Conservation (phyloP, 2,113 vertebrate species). For the Xenopus laevis region DNA sequence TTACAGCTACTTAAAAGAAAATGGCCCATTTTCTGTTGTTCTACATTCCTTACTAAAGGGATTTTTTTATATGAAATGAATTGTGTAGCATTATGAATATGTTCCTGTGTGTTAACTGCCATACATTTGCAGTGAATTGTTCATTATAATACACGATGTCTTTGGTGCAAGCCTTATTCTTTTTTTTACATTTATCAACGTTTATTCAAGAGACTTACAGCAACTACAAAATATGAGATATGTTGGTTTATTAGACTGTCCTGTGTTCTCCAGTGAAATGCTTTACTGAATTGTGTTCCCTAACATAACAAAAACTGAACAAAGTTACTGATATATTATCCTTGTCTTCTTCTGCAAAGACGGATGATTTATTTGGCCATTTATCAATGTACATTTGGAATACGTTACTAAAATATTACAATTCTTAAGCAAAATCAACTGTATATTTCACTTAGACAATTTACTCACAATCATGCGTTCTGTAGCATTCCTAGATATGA, state of each 20-base stretch:
- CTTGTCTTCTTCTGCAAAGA: not conserved
- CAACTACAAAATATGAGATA: not conserved
- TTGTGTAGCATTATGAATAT: not conserved
- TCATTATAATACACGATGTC: not conserved
- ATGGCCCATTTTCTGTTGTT: slow-evolving; percentile 9
- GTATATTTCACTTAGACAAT: not conserved
- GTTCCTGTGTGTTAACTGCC: not conserved
- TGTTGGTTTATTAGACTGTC: not conserved
- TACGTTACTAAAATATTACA: not conserved
- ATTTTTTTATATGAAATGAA: not conserved
- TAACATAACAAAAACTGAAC: not conserved
- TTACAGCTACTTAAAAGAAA: slow-evolving; percentile 37
- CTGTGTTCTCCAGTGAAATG: not conserved
- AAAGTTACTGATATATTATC: not conserved
- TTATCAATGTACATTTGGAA: not conserved
- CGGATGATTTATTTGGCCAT: not conserved
- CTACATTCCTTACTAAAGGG: not conserved
- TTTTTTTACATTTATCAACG: not conserved
- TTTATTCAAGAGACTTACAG: not conserved
- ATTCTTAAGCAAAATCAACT: not conserved
- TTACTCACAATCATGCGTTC: too few relatives aligned
- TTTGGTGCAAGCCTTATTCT: not conserved
- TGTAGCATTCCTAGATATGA: too few relatives aligned
- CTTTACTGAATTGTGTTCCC: slow-evolving; percentile 1
- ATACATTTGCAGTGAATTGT: not conserved